Conservation (phyloP, 2,888 invertebrate species). For the Melinaea marsaeus region DNA sequence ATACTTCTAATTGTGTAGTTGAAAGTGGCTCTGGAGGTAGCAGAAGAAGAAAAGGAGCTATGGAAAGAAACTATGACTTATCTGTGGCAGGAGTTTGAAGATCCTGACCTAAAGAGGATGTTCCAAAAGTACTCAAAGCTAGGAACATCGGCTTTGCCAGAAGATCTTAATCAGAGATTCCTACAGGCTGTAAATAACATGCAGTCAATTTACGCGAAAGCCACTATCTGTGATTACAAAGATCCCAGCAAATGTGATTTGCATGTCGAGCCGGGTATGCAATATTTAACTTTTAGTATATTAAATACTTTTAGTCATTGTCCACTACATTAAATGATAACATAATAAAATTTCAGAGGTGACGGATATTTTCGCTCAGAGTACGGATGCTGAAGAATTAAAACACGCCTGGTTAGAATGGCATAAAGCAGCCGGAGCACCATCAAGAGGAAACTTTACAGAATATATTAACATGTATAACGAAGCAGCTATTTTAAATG, state of each 20-base stretch:
- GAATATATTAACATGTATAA: conserved; percentile 83
- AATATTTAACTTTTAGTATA: neutral
- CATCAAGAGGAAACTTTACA: conserved; percentile 79
- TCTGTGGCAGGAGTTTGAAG: conserved; percentile 84
- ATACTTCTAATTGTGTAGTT: conserved; percentile 45
- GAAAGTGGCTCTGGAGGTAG: conserved; percentile 56
- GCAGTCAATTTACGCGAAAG: conserved; percentile 86
- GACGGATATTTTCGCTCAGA: conserved; percentile 81
- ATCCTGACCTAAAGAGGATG: conserved; percentile 83
- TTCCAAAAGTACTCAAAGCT: conserved; percentile 84
- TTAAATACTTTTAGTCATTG: neutral
- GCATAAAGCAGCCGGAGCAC: conserved; percentile 85
- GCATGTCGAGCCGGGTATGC: conserved; percentile 83
- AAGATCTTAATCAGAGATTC: conserved; percentile 80
- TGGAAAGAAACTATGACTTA: conserved; percentile 83
- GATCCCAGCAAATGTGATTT: conserved; percentile 82
- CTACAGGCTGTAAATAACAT: conserved; percentile 82
- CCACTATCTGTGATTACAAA: conserved; percentile 85
- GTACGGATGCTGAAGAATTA: conserved; percentile 86
- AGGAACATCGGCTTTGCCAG: conserved; percentile 85
- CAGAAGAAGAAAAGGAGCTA: conserved; percentile 78
- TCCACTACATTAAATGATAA: no score
- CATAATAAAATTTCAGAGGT: conserved; percentile 72
- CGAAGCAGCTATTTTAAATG: conserved; percentile 84
- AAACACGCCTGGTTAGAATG: conserved; percentile 89